Conservation (phyloP, 2,888 invertebrate genomes). For the Platynereis dumerilii region DNA sequence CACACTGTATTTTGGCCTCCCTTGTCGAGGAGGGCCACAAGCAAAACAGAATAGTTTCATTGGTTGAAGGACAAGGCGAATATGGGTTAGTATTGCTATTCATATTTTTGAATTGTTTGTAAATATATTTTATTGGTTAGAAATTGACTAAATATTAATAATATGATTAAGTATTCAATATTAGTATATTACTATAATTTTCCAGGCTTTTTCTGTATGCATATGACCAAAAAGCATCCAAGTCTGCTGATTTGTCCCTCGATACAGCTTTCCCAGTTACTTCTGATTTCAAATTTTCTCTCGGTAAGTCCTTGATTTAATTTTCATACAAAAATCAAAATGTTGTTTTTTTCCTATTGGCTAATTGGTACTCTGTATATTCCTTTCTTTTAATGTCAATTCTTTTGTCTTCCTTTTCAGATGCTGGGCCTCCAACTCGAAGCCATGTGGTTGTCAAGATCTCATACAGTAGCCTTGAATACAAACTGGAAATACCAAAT, state of each 20-base stretch:
- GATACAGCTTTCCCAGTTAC: slow-evolving; percentile 18
- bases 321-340: background rate
- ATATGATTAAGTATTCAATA: too few species aligned
- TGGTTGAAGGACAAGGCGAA: slow-evolving; percentile 10
- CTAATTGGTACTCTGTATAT: too few species aligned
- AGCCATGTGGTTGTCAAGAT: too few species aligned
- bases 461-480: background rate
- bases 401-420: too few species aligned
- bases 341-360: background rate
- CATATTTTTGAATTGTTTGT: too few species aligned
- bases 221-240: slow-evolving; percentile 12
- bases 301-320: slow-evolving; percentile 14
- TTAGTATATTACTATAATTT: too few species aligned
- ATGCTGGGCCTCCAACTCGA: too few species aligned
- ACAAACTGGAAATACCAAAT: slow-evolving; percentile 12
- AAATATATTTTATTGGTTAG: too few species aligned
- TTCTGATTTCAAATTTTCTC: slow-evolving; percentile 20
- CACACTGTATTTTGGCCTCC: background rate
- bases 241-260: slow-evolving; percentile 2
- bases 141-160: too few species aligned
- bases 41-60: background rate
- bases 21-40: background rate
- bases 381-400: too few species aligned
- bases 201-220: slow-evolving; percentile 19
- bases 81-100: background rate